Conservation (phyloP, 1,140 invertebrate species). For the Caenorhabditis inopinata region DNA sequence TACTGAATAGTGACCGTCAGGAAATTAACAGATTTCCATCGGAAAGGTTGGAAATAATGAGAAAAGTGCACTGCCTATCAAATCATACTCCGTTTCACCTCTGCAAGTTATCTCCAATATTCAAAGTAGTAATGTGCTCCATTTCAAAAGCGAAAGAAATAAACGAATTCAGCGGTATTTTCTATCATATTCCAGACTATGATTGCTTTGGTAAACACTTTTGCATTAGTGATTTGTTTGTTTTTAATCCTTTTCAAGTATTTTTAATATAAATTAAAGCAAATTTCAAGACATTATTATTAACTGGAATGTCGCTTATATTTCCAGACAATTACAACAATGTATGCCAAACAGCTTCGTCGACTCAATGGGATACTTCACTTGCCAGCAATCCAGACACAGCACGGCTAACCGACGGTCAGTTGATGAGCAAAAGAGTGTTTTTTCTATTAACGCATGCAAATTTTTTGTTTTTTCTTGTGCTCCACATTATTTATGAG, state of each 20-base stretch:
- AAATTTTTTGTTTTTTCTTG: not conserved
- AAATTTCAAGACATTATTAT: too few species aligned
- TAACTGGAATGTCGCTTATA: too few species aligned
- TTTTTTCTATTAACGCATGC: slow-evolving; percentile 5
- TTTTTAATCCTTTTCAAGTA: too few species aligned
- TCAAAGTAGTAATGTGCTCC: too few species aligned
- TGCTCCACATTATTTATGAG: not conserved
- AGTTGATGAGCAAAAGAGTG: not conserved
- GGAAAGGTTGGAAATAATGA: not conserved
- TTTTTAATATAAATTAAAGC: too few species aligned
- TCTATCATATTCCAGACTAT: too few species aligned
- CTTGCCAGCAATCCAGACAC: not conserved
- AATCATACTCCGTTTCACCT: not conserved
- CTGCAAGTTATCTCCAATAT: not conserved
- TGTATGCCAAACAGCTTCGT: not conserved
- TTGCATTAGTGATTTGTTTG: too few species aligned
- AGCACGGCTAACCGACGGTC: not conserved
- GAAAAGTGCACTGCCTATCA: not conserved
- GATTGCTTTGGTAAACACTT: too few species aligned
- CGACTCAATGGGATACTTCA: slow-evolving; percentile 2
- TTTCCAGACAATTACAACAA: slow-evolving; percentile 20
- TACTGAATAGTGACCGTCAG: not conserved
- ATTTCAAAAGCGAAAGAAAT: too few species aligned
- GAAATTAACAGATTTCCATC: slow-evolving; percentile 16
- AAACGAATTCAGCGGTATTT: too few species aligned